Evolutionary conservation across 1,140 invertebrate species (phyloP).

Genomic region (Magallana ariakensis): DNA sequence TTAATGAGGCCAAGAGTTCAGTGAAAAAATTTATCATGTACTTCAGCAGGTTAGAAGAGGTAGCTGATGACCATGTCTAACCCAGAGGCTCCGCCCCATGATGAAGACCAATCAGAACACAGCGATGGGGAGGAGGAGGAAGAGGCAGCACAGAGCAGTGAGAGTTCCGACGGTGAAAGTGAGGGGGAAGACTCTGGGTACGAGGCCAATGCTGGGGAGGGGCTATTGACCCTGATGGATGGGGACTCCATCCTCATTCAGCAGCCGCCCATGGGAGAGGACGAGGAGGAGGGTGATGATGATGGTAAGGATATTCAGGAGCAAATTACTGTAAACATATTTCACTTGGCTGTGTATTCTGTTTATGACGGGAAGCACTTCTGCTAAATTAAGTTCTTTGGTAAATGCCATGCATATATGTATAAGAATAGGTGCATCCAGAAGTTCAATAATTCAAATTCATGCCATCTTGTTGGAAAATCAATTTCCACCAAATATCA

Average conservation of each 20-base stretch:
- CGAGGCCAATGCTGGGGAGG: constrained; percentile 48
- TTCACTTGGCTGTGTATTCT: too few relatives aligned
- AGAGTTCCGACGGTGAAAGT: constrained; percentile 62
- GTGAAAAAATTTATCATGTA: too few relatives aligned
- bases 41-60: not conserved
- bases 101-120: constrained; percentile 23
- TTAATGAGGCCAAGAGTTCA: too few relatives aligned
- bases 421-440: not conserved
- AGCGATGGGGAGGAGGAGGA: constrained; percentile 6
- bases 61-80: not conserved
- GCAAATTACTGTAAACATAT: not conserved
- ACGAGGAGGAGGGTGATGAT: constrained; percentile 61
- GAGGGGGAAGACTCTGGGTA: constrained; percentile 59
- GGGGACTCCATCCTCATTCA: constrained; percentile 65
- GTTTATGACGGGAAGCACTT: too few relatives aligned
- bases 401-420: not conserved
- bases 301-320: constrained; percentile 45
- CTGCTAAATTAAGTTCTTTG: too few relatives aligned
- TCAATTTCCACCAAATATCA: too few relatives aligned
- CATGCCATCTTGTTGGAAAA: not conserved
- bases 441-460: not conserved
- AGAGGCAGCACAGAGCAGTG: not conserved
- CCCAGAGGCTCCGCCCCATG: constrained; percentile 9
- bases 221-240: constrained; percentile 69
- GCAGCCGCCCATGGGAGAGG: constrained; percentile 50